Percentiles rank a stretch among this genome's conserved stretches.
Conservation (phyloP, 2,113 vertebrate genomes). For the Cisticola juncidis region DNA sequence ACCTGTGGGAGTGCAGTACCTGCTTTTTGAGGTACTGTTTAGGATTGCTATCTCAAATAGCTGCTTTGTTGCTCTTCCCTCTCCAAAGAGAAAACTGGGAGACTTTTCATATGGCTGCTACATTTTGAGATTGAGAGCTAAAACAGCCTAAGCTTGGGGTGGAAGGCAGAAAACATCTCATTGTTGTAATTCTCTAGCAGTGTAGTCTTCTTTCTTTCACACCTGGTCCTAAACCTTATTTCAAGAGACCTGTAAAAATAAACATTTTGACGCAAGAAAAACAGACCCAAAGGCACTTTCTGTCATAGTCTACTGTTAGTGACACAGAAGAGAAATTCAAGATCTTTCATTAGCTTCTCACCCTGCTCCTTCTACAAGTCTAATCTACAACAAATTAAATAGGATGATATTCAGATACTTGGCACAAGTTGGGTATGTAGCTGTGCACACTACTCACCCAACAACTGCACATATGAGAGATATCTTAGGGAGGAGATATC, state of each 20-base stretch:
- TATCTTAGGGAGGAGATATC: neutral
- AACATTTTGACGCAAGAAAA: neutral
- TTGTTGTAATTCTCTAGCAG: neutral
- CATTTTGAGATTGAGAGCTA: neutral
- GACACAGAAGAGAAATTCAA: neutral
- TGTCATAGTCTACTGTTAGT: neutral
- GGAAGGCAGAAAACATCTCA: neutral
- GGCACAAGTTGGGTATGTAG: neutral
- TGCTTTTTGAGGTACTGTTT: neutral
- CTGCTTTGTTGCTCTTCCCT: neutral
- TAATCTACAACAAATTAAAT: neutral
- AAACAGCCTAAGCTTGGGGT: rapidly evolving
- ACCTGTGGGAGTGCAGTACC: no score
- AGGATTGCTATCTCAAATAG: neutral
- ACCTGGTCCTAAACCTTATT: neutral
- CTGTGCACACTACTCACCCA: neutral
- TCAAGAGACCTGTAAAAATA: neutral
- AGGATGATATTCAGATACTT: neutral
- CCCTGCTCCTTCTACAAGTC: neutral
- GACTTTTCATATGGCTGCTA: neutral
- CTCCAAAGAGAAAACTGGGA: neutral
- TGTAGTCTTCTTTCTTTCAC: neutral
- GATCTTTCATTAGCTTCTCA: neutral
- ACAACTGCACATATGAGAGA: neutral
- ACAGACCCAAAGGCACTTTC: neutral